phyloP scores from a whole-genome alignment of 2,797 vertebrate genomes.

The Paedocypris micromegethes region DNA sequence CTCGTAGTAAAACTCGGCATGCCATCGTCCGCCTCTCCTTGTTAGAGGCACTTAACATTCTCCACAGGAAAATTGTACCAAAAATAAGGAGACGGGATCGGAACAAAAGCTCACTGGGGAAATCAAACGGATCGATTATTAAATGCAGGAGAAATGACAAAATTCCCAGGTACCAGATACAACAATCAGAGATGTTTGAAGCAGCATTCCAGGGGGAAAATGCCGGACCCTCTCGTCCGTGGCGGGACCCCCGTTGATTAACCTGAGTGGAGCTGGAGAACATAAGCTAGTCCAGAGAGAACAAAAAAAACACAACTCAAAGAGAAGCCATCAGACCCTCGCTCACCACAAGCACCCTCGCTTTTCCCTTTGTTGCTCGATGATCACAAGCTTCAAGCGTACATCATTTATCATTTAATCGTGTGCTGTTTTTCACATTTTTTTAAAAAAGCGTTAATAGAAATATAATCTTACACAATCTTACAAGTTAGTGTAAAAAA shows the following conservation, averaged over 20 bases:
- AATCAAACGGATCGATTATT: no score
- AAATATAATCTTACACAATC: no score
- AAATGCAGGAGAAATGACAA: no score
- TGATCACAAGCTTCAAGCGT: no score
- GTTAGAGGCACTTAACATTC: not conserved
- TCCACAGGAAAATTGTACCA: no score
- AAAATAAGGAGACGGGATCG: no score
- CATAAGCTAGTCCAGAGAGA: constrained; percentile 56
- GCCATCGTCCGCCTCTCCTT: constrained; percentile 24
- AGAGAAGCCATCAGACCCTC: constrained; percentile 56
- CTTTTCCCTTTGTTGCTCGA: not conserved
- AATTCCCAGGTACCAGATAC: not conserved
- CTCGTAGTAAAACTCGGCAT: constrained; percentile 34
- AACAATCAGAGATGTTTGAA: constrained; percentile 19
- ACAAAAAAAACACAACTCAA: constrained; percentile 65
- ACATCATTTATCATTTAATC: no score
- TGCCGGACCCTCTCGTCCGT: constrained; percentile 25
- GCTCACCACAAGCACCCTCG: constrained; percentile 47
- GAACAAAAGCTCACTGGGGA: no score
- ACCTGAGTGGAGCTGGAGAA: constrained; percentile 47
- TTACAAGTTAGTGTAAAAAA: no score
- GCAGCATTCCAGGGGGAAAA: constrained; percentile 2
- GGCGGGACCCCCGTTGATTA: constrained; percentile 48
- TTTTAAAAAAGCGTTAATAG: no score
- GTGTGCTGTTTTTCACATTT: no score